These are phyloP conservation scores for Eriocheir sinensis DNA, from an alignment of 1,140 invertebrate species.

Conservation along the genomic window DNA sequence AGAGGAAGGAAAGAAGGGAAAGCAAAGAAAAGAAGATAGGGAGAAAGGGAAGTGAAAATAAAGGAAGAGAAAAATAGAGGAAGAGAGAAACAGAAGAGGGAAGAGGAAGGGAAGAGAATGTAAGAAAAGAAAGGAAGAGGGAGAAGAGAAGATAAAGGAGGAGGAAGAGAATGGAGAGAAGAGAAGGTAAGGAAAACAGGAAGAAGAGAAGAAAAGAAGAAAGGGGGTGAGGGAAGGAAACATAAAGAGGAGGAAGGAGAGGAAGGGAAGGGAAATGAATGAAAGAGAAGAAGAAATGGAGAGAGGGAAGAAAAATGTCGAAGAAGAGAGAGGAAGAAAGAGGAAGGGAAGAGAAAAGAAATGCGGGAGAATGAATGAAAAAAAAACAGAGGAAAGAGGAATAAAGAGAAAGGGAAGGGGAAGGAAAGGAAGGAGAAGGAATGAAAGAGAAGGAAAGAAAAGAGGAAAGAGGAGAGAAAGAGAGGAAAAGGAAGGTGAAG, in stretches of 20 bases:
- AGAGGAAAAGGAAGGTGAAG: neutral
- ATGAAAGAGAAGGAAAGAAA: neutral
- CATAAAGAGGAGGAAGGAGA: neutral
- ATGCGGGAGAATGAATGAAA: neutral
- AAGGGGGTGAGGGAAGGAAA: neutral
- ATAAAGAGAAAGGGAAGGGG: neutral
- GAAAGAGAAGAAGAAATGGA: neutral
- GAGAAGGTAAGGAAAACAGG: neutral
- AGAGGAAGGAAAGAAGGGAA: neutral
- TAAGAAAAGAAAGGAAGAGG: neutral
- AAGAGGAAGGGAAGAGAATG: neutral
- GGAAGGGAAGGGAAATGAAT: neutral
- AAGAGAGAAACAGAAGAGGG: neutral
- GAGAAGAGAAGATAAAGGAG: neutral
- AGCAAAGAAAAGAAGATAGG: neutral
- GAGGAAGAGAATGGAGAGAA: neutral
- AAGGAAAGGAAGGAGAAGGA: neutral
- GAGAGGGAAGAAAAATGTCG: neutral
- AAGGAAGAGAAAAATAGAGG: no score
- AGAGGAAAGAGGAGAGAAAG: neutral
- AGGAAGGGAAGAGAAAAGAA: constrained; percentile 10
- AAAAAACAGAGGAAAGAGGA: neutral
- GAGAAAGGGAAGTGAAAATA: neutral
- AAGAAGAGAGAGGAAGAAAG: neutral
- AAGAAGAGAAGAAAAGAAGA: neutral